Base-by-base conservation (phyloP, 2,797 vertebrate genomes). In the Gymnoscopelus microlampas region DNA sequence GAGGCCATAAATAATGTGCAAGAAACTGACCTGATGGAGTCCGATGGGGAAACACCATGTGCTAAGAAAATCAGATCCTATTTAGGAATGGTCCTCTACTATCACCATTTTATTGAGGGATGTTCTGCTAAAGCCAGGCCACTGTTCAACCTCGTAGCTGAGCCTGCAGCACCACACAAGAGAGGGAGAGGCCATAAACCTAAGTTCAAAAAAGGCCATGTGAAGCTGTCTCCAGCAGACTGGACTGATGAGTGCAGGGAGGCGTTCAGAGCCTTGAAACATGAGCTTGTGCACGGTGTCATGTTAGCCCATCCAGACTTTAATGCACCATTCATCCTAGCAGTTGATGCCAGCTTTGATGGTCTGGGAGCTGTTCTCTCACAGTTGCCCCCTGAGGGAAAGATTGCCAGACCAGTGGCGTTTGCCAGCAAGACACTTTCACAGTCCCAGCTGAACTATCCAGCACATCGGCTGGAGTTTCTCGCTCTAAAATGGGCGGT, bases 51-150 rank as follows among this genome's bases (percentile, higher is more conserved):
- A 13, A 69, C 69, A 3, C 48, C 64, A 6, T 68, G 11, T n/a
- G 11, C 2, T 1, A 75, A 53, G 14, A 66, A 69, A 15, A 75
- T 75, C 7, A 47, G 61, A 14, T 75, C 63, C 0, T 58, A 75
- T 23, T 47, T 78, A 2, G 57, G 53, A 8, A 75, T 75, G 68
- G 35, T 71, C 15, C 47, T 70, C 3, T 70, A 60, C 26, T 74
- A 77, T 15, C 61, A 77, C n/a, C 65, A 72, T 51, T 71, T 76
- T 15, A 66, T 57, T 32, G 56, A 58, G 26, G 29, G 56, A 12
- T 58, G 56, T 35, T 58, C 56, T 35, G 56, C 56, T 14, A 58
- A 58, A 58, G 56, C 56, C 29, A 58, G 13, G 56, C 56, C 56
- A 14, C 70, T 48, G 53, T 65, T 58, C 56, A 58, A 7, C 26